phyloP scores from a whole-genome alignment of 2,113 vertebrate species.

The Stigmatopora nigra region DNA sequence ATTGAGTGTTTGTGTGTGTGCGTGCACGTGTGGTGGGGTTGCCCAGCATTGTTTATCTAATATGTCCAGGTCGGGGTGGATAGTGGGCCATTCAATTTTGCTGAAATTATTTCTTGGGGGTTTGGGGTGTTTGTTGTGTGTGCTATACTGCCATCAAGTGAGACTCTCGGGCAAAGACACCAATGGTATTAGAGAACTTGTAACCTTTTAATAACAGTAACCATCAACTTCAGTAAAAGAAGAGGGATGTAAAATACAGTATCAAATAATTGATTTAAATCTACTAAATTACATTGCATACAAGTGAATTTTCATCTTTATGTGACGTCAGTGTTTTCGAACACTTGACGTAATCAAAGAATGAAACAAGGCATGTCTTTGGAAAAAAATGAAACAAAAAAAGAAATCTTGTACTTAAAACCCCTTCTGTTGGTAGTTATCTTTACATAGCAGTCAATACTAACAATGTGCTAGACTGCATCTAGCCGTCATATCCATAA shows the following conservation, averaged over 20 bases:
- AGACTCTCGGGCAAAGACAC: not conserved
- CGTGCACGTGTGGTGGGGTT: not conserved
- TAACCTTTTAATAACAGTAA: constrained; percentile 19
- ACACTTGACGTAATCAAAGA: not conserved
- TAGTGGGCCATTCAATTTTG: not conserved
- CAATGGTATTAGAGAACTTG: not conserved
- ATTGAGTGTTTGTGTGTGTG: not conserved
- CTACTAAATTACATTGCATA: not conserved
- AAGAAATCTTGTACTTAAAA: not conserved
- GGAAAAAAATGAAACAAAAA: not conserved
- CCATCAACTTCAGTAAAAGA: constrained; percentile 5
- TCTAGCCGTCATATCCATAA: not conserved
- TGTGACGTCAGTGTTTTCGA: not conserved
- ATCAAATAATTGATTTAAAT: not conserved
- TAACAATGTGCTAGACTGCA: not conserved
- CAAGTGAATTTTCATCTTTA: not conserved
- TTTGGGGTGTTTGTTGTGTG: no score
- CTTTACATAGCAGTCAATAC: not conserved
- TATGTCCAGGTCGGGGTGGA: not conserved
- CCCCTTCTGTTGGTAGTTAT: not conserved
- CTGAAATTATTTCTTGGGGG: not conserved
- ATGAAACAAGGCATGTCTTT: not conserved
- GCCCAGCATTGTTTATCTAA: not conserved
- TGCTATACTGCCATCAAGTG: constrained; percentile 46
- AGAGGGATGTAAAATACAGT: not conserved